Percentiles rank a stretch among this genome's conserved stretches.
Conservation (phyloP, 2,888 invertebrate species). For the Mamestra brassicae region DNA sequence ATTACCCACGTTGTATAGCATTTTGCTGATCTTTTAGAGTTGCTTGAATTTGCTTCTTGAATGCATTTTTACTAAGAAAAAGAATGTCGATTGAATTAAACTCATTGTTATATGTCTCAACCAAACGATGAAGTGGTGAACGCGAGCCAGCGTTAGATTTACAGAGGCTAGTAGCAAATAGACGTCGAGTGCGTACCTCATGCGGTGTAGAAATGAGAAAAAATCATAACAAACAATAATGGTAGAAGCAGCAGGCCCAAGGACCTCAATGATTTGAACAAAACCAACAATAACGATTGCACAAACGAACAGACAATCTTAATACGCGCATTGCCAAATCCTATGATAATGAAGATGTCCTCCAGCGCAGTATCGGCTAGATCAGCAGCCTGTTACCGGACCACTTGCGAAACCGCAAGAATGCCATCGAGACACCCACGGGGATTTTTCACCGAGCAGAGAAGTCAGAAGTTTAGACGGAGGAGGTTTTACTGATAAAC, state of each 20-base stretch:
- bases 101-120: no score
- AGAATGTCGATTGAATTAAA: no score
- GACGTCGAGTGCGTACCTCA: no score
- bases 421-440: slow-evolving; percentile 66
- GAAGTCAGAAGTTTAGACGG: slow-evolving; percentile 4
- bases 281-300: slow-evolving; percentile 14
- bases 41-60: no score
- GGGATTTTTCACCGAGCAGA: neutral
- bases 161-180: no score
- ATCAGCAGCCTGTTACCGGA: slow-evolving; percentile 55
- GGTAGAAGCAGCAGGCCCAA: neutral
- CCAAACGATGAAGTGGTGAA: no score
- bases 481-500: no score
- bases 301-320: slow-evolving; percentile 33
- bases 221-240: no score
- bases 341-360: slow-evolving; percentile 57
- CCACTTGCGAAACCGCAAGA: slow-evolving; percentile 64
- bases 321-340: slow-evolving; percentile 49
- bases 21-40: no score
- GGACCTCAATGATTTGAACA: neutral
- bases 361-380: slow-evolving; percentile 54
- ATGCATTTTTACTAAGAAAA: no score
- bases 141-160: no score
- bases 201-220: neutral
- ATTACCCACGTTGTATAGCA: no score